phyloP scores from a whole-genome alignment of 1,140 invertebrate genomes.

The Hycleus phaleratus region DNA sequence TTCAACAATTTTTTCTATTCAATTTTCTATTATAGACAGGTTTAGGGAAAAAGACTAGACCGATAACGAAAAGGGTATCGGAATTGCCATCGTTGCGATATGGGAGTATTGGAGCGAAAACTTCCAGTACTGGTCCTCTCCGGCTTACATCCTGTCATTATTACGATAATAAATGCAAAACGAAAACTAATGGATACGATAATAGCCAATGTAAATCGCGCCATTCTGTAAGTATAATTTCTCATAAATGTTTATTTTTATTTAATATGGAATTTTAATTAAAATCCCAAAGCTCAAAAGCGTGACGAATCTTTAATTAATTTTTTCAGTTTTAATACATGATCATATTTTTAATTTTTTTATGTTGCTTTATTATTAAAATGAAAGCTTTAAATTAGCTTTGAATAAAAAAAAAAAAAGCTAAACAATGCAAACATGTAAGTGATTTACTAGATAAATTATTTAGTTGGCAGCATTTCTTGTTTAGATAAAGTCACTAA shows the following conservation, averaged over 20 bases:
- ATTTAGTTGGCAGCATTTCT: too few species aligned
- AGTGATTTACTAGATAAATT: too few species aligned
- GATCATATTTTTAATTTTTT: too few species aligned
- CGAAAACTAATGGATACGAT: background rate
- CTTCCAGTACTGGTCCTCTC: slow-evolving; percentile 24
- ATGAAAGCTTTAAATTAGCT: too few species aligned
- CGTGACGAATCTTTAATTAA: slow-evolving; percentile 3
- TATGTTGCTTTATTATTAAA: too few species aligned
- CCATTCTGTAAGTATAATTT: slow-evolving; percentile 1
- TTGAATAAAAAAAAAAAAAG: too few species aligned
- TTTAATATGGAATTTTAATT: background rate
- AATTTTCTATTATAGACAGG: slow-evolving; percentile 3
- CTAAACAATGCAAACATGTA: too few species aligned
- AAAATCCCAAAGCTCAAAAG: background rate
- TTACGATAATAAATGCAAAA: slow-evolving; percentile 1
- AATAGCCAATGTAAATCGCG: background rate
- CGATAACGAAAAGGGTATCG: slow-evolving; percentile 18
- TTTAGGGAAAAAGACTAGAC: background rate
- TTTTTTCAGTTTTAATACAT: too few species aligned
- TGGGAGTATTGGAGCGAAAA: slow-evolving; percentile 26
- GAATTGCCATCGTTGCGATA: slow-evolving; percentile 36
- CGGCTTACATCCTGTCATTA: slow-evolving; percentile 16
- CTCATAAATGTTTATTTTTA: background rate
- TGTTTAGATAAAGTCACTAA: too few species aligned
- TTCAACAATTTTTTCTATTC: background rate